Conservation (phyloP, 1,140 invertebrate species). For the Sycobia sp. region DNA sequence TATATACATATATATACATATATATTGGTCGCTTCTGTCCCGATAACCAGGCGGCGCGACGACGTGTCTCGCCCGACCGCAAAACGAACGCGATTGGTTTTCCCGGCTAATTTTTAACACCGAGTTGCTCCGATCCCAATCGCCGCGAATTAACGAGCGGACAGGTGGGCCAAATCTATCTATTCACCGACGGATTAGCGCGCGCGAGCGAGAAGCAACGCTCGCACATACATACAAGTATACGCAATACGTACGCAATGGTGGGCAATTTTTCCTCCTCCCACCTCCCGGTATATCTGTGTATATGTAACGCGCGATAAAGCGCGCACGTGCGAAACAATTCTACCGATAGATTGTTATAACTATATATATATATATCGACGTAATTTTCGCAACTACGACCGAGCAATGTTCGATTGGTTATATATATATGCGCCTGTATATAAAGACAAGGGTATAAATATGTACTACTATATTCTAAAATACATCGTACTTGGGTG, state of each 20-base stretch:
- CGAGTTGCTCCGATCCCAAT: no score
- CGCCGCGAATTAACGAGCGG: no score
- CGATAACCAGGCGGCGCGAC: no score
- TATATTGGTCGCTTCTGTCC: no score
- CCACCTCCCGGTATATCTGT: no score
- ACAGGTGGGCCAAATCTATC: no score
- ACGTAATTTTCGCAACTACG: neutral
- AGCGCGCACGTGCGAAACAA: neutral
- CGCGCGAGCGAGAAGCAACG: neutral
- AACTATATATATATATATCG: neutral
- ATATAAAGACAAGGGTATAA: neutral
- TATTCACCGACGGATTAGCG: no score
- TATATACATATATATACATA: no score
- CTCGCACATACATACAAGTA: neutral
- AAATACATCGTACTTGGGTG: conserved; percentile 4
- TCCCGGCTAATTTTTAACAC: no score
- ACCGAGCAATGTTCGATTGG: neutral
- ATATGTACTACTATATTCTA: neutral
- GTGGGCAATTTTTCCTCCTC: neutral
- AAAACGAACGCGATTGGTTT: neutral
- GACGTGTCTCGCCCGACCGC: neutral
- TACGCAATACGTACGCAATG: neutral
- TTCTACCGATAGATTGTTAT: conserved; percentile 2
- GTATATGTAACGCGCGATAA: neutral
- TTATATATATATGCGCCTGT: neutral